Evolutionary conservation across 2,113 vertebrate genomes (phyloP), one percentile per base, ranked within the genome.

Genomic region (Lasiurus cinereus): DNA sequence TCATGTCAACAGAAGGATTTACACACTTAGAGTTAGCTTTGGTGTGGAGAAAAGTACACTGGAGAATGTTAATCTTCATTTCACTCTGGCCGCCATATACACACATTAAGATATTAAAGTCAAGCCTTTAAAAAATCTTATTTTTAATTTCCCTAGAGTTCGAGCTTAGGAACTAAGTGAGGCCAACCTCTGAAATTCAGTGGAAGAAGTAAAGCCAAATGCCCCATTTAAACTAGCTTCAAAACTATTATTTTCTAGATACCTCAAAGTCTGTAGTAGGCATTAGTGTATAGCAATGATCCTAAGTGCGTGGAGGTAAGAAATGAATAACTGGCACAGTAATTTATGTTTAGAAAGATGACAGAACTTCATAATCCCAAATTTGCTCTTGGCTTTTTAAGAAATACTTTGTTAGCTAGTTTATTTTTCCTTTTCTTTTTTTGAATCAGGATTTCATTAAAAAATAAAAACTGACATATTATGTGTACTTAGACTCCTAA

Each of bases 141-240:
- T 54, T 94, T 97, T 96, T 95, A 97, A 96, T 96, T 96, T 97
- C 96, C 92, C 94, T 8, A 12, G 94, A 88, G 95, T 88, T 92
- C 46, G 89, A 67, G 87, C 70, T 92, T 73, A 72, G 80, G 66
- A 83, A 77, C 70, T 59, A 95, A 83, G 56, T 76, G 46, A 93
- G 72, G 87, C 70, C 93, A 93, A 93, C 1, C 36, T 39, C 52
- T 22, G 59, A 70, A 90, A 80, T 52, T 93, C 64, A 90, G 29
- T 16, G 9, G 67, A 15, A 66, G 76, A 89, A 90, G 96, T 39
- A 21, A 91, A 93, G 74, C 66, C 79, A 92, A 96, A 69, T 48
- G n/a, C 6, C 76, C 91, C 67, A 83, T 77, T 94, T 87, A 91
- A 91, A 90, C n/a, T 54, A 78, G 52, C 83, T 93, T 72, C 74